Evolutionary conservation across 2,888 invertebrate genomes (phyloP).

Genomic region (Trypoxylon attenuatum): DNA sequence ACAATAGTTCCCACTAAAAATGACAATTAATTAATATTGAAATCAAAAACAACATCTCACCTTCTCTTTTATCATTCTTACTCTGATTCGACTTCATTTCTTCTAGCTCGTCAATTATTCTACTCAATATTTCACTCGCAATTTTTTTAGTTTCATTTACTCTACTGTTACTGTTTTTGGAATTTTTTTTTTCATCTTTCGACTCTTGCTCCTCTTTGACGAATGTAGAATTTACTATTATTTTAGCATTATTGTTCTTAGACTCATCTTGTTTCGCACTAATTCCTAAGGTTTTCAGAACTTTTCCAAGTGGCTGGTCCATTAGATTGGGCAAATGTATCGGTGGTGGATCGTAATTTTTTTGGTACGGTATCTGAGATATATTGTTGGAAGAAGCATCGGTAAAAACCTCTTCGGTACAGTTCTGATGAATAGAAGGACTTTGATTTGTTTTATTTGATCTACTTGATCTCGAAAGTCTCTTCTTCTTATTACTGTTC

Average conservation of each 20-base stretch:
- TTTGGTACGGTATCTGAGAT: neutral
- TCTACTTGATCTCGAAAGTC: neutral
- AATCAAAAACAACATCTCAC: constrained; percentile 22
- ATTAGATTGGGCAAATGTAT: constrained; percentile 11
- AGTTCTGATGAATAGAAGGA: neutral
- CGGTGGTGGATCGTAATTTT: constrained; percentile 1
- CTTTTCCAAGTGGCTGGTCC: constrained; percentile 34
- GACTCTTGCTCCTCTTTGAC: too few relatives aligned
- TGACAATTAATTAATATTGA: neutral
- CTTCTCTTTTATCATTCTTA: constrained; percentile 55
- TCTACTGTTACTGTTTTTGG: neutral
- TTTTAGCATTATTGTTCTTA: too few relatives aligned
- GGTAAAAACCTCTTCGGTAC: neutral
- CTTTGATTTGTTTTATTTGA: neutral
- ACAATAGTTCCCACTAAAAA: too few relatives aligned
- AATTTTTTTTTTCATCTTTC: neutral
- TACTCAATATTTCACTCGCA: constrained; percentile 58
- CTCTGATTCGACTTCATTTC: constrained; percentile 52
- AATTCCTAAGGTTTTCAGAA: constrained; percentile 30
- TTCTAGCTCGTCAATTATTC: constrained; percentile 60
- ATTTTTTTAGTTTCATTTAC: constrained; percentile 58
- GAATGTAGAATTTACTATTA: too few relatives aligned
- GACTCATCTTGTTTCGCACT: constrained; percentile 4
- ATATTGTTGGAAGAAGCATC: neutral
- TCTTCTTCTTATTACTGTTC: neutral